Percentiles rank a stretch among this genome's conserved stretches.
phyloP scores from a whole-genome alignment of 2,888 invertebrate species.

The Eupeodes luniger region DNA sequence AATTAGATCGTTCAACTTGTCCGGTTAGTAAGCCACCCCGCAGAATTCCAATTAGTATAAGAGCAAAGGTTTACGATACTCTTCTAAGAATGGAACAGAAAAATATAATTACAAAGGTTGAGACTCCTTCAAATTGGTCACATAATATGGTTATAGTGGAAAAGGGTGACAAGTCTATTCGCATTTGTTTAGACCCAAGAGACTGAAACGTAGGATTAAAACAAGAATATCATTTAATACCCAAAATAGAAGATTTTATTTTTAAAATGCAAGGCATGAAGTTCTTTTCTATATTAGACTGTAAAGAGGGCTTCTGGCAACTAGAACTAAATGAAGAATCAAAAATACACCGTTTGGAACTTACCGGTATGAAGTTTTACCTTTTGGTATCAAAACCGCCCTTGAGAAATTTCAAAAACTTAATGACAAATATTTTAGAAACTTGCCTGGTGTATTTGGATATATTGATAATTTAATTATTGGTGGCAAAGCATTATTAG shows the following conservation, averaged over 20 bases:
- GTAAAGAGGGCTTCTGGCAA: background rate
- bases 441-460: slow-evolving; percentile 38
- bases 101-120: slow-evolving; percentile 13
- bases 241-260: background rate
- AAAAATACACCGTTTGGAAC: slow-evolving; percentile 74
- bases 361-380: slow-evolving; percentile 72
- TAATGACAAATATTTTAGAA: slow-evolving; percentile 52
- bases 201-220: slow-evolving; percentile 9
- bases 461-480: slow-evolving; percentile 47
- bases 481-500: slow-evolving; percentile 16
- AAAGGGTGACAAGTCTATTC: slow-evolving; percentile 8
- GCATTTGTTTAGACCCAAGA: slow-evolving; percentile 3
- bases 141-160: slow-evolving; percentile 16
- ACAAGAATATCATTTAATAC: slow-evolving; percentile 21
- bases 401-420: slow-evolving; percentile 77
- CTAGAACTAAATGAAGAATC: too few relatives aligned
- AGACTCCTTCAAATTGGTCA: slow-evolving; percentile 1
- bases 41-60: slow-evolving; percentile 18
- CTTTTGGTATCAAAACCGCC: slow-evolving; percentile 77
- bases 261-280: slow-evolving; percentile 1
- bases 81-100: slow-evolving; percentile 11
- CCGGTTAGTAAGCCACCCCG: slow-evolving; percentile 23
- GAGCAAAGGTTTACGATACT: background rate
- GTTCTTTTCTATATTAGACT: background rate
- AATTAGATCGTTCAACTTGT: slow-evolving; percentile 24